Conservation (phyloP, 2,888 invertebrate genomes). For the Zygogramma bicolorata region DNA sequence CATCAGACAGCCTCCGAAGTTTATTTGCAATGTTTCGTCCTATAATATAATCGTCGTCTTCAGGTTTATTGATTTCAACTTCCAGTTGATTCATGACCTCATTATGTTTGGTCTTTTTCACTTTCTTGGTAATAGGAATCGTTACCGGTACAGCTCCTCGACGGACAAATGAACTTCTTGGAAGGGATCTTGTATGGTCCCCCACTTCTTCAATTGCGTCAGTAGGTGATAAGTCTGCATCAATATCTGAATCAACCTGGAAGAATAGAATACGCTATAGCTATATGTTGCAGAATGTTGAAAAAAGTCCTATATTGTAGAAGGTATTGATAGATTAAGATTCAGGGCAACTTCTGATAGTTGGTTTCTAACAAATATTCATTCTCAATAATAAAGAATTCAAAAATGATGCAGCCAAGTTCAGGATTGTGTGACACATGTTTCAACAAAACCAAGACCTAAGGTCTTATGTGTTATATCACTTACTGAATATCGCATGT, state of each 20-base stretch:
- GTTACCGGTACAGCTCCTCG: background rate
- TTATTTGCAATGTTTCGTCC: constrained; percentile 32
- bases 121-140: constrained; percentile 15
- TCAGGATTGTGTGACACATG: no score
- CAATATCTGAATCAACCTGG: no score
- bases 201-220: background rate
- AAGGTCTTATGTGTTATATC: background rate
- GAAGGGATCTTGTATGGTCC: background rate
- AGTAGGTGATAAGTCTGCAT: background rate
- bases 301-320: no score
- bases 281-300: no score
- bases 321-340: no score
- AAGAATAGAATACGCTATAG: no score
- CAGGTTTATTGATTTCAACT: background rate
- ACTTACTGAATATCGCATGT: constrained; percentile 1
- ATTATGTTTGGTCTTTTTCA: constrained; percentile 6
- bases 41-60: constrained; percentile 8
- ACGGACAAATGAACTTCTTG: background rate
- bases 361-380: no score
- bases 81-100: background rate
- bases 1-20: constrained; percentile 23
- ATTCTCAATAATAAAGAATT: no score
- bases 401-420: no score
- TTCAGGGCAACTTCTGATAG: no score
- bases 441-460: background rate